Conservation (phyloP, 1,140 invertebrate species). For the Cephus cinctus region DNA sequence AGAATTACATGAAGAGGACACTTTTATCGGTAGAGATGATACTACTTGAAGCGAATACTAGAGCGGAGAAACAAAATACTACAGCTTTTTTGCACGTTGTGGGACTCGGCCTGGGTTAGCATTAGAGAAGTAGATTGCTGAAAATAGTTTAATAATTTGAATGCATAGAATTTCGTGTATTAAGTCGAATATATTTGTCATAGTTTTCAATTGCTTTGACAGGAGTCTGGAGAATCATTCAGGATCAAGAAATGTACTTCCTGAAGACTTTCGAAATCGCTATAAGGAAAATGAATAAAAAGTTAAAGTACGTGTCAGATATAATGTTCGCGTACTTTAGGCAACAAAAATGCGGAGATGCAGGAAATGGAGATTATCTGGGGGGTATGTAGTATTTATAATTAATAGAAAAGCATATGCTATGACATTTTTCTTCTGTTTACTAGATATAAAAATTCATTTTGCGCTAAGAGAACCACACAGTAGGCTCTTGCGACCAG, state of each 20-base stretch:
- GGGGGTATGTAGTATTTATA: constrained; percentile 29
- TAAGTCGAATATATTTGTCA: neutral
- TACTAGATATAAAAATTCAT: constrained; percentile 43
- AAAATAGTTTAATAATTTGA: constrained; percentile 7
- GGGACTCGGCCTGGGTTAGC: constrained; percentile 51
- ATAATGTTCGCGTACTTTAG: constrained; percentile 51
- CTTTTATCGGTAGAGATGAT: constrained; percentile 51
- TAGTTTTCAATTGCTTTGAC: neutral
- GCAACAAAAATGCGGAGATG: constrained; percentile 42
- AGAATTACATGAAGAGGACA: constrained; percentile 51
- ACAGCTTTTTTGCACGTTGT: constrained; percentile 54
- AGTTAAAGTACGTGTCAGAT: constrained; percentile 45
- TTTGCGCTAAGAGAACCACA: constrained; percentile 47
- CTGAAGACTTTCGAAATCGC: constrained; percentile 50
- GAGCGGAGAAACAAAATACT: constrained; percentile 48
- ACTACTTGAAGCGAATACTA: constrained; percentile 48
- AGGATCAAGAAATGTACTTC: constrained; percentile 47
- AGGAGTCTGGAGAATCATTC: constrained; percentile 38
- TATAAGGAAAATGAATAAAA: constrained; percentile 44
- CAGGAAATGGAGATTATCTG: constrained; percentile 45
- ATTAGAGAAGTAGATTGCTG: no score
- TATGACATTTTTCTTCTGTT: constrained; percentile 1
- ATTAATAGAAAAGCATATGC: neutral
- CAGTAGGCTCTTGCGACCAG: constrained; percentile 35
- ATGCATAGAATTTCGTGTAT: constrained; percentile 19